Evolutionary conservation across 2,113 vertebrate species (phyloP).

Genomic region (Grammomys surdaster): DNA sequence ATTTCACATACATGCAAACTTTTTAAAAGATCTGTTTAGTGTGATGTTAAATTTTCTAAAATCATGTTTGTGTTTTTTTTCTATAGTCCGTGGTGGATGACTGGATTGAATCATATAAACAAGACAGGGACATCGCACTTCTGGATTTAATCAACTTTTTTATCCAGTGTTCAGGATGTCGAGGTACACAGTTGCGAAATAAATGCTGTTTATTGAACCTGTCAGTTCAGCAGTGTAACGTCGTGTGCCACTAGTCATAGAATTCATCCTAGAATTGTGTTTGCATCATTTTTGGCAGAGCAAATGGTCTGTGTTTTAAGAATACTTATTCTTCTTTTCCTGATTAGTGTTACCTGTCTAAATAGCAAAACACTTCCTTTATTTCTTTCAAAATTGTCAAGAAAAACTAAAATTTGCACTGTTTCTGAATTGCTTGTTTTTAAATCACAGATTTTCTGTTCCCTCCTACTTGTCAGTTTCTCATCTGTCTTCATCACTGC

Average conservation of each 20-base stretch:
- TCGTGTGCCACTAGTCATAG: conserved; percentile 40
- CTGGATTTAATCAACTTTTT: conserved; percentile 99
- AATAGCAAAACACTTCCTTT: background rate
- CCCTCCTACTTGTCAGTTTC: background rate
- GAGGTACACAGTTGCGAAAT: conserved; percentile 91
- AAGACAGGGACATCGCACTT: conserved; percentile 98
- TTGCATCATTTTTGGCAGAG: conserved; percentile 46
- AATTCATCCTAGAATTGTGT: conserved; percentile 29
- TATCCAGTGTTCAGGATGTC: conserved; percentile 99
- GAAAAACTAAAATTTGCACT: conserved; percentile 16
- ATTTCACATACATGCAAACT: conserved; percentile 42
- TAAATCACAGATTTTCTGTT: conserved; percentile 37
- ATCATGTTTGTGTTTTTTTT: conserved; percentile 83
- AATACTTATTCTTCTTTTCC: background rate
- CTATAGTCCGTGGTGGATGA: conserved; percentile 97
- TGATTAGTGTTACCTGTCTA: conserved; percentile 29
- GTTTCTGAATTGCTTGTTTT: conserved; percentile 9
- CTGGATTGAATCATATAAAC: conserved; percentile 99
- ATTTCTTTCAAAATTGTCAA: conserved; percentile 28
- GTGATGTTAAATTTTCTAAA: conserved; percentile 74
- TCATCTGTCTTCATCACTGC: background rate
- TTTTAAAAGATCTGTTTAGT: conserved; percentile 71
- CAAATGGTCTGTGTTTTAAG: conserved; percentile 41
- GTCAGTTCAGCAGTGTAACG: conserved; percentile 46
- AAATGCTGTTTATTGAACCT: conserved; percentile 78